phyloP scores from a whole-genome alignment of 2,888 invertebrate species.

The Erynnis tages region DNA sequence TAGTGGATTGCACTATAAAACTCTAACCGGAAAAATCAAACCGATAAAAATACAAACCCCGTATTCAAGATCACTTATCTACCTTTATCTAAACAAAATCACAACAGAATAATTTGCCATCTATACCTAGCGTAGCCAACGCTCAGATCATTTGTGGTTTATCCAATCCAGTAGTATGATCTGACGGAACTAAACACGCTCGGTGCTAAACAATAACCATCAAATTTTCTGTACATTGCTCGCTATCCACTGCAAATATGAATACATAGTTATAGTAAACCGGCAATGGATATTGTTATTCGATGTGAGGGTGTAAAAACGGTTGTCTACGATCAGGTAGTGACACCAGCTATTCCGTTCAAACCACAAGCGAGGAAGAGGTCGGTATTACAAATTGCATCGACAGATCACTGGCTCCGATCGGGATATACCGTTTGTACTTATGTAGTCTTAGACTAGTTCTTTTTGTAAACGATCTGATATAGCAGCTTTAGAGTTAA shows the following conservation, averaged over 20 bases:
- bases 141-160: constrained; percentile 51
- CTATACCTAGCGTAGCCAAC: constrained; percentile 36
- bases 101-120: constrained; percentile 35
- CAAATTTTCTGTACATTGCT: background rate
- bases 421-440: no score
- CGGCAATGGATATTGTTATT: constrained; percentile 20
- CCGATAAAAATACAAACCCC: background rate
- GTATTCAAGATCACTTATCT: background rate
- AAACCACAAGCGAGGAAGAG: constrained; percentile 47
- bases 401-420: constrained; percentile 33
- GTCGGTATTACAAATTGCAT: constrained; percentile 48
- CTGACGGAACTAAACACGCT: background rate
- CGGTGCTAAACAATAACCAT: background rate
- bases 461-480: no score
- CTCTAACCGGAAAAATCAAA: background rate
- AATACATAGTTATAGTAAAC: background rate
- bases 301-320: background rate
- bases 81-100: constrained; percentile 6
- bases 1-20: no score
- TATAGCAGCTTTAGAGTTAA: no score
- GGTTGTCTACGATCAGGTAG: background rate
- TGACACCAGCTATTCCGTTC: constrained; percentile 39
- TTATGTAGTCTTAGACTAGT: no score
- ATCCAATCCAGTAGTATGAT: constrained; percentile 31
- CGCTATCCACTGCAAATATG: background rate